Percentiles rank a stretch among this genome's conserved stretches.
Conservation (phyloP, 2,888 invertebrate genomes). For the Agonopterix subpropinquella region DNA sequence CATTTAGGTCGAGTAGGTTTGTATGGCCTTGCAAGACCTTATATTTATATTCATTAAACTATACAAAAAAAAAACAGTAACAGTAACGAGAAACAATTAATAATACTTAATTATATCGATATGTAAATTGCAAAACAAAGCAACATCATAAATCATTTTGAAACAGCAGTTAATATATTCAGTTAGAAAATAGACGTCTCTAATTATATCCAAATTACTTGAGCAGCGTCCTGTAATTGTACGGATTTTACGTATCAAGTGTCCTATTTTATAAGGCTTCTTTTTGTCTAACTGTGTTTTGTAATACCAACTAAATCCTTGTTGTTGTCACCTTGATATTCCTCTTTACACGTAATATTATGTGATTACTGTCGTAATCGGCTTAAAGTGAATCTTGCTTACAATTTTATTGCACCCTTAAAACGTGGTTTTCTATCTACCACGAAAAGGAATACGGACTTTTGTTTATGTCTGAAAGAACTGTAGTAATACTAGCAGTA, state of each 20-base stretch:
- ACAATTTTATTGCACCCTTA: background rate
- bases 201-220: slow-evolving; percentile 18
- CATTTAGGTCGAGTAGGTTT: no score
- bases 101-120: no score
- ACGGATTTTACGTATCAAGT: slow-evolving; percentile 39
- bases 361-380: background rate
- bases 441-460: no score
- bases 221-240: slow-evolving; percentile 20
- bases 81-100: no score
- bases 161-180: background rate
- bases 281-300: slow-evolving; percentile 11
- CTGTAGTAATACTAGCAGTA: no score
- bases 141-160: background rate
- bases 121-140: no score
- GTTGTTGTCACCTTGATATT: background rate
- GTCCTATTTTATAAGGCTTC: slow-evolving; percentile 35
- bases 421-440: background rate
- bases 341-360: background rate
- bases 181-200: slow-evolving; percentile 4
- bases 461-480: no score
- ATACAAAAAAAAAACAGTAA: no score
- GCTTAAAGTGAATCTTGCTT: background rate
- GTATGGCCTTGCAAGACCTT: no score
- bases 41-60: no score
- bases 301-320: slow-evolving; percentile 6